phyloP scores from a whole-genome alignment of 2,113 vertebrate genomes.

The Macroglossus sobrinus region DNA sequence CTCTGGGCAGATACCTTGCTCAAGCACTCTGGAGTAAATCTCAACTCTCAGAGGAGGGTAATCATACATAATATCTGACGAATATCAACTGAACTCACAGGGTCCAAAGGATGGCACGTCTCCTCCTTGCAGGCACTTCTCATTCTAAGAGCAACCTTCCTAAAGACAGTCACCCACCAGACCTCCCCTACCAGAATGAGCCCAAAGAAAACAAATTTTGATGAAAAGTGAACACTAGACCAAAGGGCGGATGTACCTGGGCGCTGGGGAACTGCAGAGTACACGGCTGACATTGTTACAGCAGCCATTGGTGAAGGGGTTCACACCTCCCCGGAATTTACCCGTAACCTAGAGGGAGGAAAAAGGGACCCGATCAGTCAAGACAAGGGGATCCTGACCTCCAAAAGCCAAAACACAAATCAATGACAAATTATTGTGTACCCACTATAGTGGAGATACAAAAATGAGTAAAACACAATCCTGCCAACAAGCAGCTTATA shows the following conservation, averaged over 20 bases:
- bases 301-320: conserved; percentile 97
- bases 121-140: neutral
- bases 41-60: neutral
- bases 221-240: neutral
- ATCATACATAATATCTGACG: neutral
- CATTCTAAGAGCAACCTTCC: neutral
- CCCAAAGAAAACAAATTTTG: neutral
- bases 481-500: neutral
- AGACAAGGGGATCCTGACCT: neutral
- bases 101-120: neutral
- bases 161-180: neutral
- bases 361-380: neutral
- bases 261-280: conserved; percentile 95
- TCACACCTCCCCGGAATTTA: conserved; percentile 96
- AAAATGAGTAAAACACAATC: neutral
- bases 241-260: conserved; percentile 84
- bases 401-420: neutral
- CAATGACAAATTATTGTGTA: neutral
- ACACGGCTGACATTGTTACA: conserved; percentile 93
- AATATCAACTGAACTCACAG: neutral
- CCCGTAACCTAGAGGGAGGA: conserved; percentile 89
- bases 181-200: neutral
- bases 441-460: neutral
- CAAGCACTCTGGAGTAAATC: neutral
- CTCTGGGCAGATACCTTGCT: neutral